A percentile compares a stretch with the other conserved stretches of the same genome.
phyloP scores from a whole-genome alignment of 2,888 invertebrate genomes.

The Actias luna region DNA sequence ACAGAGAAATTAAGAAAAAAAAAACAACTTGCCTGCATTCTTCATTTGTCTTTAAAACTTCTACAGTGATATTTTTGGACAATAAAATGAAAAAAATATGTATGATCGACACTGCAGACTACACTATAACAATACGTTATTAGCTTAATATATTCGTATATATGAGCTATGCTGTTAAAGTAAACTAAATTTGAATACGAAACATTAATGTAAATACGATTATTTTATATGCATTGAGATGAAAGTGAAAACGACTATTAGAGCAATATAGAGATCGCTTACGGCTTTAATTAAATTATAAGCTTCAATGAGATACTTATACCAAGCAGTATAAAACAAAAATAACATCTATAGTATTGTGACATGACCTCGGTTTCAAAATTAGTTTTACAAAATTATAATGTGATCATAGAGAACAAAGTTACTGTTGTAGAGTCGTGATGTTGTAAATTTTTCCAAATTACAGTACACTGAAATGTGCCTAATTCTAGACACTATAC shows the following conservation, averaged over 20 bases:
- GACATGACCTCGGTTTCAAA: constrained; percentile 43
- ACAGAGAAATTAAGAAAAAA: no score
- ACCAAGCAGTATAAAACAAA: not conserved
- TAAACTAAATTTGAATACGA: no score
- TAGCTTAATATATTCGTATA: not conserved
- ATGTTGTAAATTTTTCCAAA: constrained; percentile 70
- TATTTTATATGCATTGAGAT: no score
- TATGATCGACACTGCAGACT: no score
- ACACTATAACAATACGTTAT: no score
- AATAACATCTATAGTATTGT: constrained; percentile 26
- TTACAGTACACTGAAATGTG: constrained; percentile 69
- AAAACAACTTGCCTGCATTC: no score
- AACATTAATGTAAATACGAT: not conserved
- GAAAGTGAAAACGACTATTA: not conserved
- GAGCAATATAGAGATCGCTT: not conserved
- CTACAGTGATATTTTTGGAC: no score
- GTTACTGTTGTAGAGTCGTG: constrained; percentile 51
- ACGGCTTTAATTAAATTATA: not conserved
- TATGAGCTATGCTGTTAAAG: not conserved
- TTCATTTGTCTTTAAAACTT: no score
- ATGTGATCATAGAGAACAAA: constrained; percentile 37
- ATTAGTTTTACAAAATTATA: constrained; percentile 55
- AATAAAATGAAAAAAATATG: no score
- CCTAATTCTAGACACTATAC: constrained; percentile 71
- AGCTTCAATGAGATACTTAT: not conserved